Conservation (phyloP, 2,888 invertebrate genomes). For the Ichneumon xanthorius region DNA sequence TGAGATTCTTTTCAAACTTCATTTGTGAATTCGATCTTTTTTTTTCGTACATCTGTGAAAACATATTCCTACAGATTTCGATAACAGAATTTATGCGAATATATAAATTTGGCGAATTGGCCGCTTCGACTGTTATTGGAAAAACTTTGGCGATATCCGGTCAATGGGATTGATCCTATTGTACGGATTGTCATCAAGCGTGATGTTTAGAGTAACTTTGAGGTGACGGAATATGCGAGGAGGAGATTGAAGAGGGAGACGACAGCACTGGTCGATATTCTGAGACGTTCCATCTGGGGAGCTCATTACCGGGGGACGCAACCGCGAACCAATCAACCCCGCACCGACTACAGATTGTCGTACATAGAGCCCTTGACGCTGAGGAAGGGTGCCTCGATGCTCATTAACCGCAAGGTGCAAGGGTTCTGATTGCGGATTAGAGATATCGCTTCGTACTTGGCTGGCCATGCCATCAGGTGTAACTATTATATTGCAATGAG, state of each 20-base stretch:
- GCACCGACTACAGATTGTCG: slow-evolving; percentile 72
- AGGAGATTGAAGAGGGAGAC: slow-evolving; percentile 24
- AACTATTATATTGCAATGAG: slow-evolving; percentile 22
- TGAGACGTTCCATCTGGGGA: slow-evolving; percentile 83
- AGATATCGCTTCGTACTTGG: slow-evolving; percentile 44
- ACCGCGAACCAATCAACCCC: slow-evolving; percentile 84
- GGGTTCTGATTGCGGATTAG: slow-evolving; percentile 78
- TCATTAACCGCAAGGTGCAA: slow-evolving; percentile 79
- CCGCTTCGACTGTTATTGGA: neutral
- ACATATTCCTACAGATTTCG: too few species aligned
- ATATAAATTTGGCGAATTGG: too few species aligned
- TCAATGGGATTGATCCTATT: neutral
- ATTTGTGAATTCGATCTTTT: neutral
- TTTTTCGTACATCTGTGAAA: neutral
- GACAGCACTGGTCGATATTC: slow-evolving; percentile 77
- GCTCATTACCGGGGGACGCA: slow-evolving; percentile 84
- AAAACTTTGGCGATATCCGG: slow-evolving; percentile 19
- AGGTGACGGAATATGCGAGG: slow-evolving; percentile 53
- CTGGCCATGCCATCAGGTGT: slow-evolving; percentile 54
- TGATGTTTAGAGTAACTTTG: slow-evolving; percentile 80
- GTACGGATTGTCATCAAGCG: slow-evolving; percentile 30
- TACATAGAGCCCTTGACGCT: slow-evolving; percentile 53
- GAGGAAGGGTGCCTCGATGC: slow-evolving; percentile 43
- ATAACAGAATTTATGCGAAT: too few species aligned
- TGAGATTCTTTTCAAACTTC: neutral